A percentile compares a stretch with the other conserved stretches of the same genome.
phyloP scores from a whole-genome alignment of 2,797 vertebrate species.

The Sciurus vulgaris region DNA sequence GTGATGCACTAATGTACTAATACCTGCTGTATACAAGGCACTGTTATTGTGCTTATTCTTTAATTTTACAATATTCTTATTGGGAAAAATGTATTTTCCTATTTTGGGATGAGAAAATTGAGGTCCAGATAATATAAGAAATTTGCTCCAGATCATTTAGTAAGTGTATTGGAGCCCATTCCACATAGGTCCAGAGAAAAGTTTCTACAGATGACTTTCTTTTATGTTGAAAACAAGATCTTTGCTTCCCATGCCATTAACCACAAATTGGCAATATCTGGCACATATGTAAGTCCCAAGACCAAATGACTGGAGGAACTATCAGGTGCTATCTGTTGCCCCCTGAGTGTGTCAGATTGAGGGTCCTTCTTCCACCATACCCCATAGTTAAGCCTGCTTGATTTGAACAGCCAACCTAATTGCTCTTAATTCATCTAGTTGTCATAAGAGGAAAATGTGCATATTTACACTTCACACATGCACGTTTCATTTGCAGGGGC shows the following conservation, averaged over 20 bases:
- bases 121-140: background rate
- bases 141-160: background rate
- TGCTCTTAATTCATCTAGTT: background rate
- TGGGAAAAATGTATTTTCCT: background rate
- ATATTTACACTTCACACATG: background rate
- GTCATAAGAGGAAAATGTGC: background rate
- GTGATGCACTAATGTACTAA: background rate
- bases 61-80: background rate
- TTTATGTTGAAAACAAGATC: background rate
- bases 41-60: background rate
- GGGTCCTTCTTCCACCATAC: background rate
- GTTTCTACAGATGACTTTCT: background rate
- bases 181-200: background rate
- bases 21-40: background rate
- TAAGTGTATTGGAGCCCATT: background rate
- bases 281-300: background rate
- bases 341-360: background rate
- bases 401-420: background rate
- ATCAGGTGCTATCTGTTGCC: background rate
- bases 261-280: background rate
- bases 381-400: background rate
- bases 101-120: background rate
- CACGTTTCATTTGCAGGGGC: background rate
- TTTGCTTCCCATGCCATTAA: background rate
- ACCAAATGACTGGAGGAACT: background rate